Conservation (phyloP, 2,888 invertebrate genomes). For the Homarus gammarus region DNA sequence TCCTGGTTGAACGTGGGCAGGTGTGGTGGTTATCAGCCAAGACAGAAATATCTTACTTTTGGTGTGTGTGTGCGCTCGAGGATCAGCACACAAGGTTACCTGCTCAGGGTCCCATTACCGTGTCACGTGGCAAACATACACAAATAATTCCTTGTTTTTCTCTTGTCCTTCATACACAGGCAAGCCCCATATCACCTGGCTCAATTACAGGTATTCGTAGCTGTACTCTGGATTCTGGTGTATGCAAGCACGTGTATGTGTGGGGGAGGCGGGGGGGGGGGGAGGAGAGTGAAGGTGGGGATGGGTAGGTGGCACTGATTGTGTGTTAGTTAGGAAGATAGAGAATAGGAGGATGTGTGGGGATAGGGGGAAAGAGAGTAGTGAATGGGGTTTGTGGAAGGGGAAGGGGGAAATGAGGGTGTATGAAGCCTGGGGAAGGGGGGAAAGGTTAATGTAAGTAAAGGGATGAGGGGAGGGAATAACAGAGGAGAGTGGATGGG, state of each 20-base stretch:
- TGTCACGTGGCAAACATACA: too few relatives aligned
- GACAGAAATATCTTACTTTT: too few relatives aligned
- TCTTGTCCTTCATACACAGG: too few relatives aligned
- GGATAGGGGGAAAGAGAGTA: neutral
- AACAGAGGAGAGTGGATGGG: neutral
- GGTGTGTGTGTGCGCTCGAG: too few relatives aligned
- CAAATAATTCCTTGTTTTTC: too few relatives aligned
- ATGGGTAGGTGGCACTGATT: conserved; percentile 3
- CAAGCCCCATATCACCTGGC: too few relatives aligned
- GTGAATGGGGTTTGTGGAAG: neutral
- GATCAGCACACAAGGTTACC: neutral
- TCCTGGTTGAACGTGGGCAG: too few relatives aligned
- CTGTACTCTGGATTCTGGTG: too few relatives aligned
- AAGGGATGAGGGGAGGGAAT: too few relatives aligned
- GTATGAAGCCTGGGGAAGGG: neutral
- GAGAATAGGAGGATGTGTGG: neutral
- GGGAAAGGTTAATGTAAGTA: neutral
- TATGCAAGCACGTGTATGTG: too few relatives aligned
- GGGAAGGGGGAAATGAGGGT: neutral
- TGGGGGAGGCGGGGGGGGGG: neutral
- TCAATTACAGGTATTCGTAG: too few relatives aligned
- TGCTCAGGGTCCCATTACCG: too few relatives aligned
- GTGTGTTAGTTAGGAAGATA: neutral
- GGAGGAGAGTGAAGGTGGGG: neutral
- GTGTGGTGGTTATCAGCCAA: neutral